These are phyloP conservation scores for Aleiodes testaceus DNA, from an alignment of 2,888 invertebrate species.

Conservation along the genomic window DNA sequence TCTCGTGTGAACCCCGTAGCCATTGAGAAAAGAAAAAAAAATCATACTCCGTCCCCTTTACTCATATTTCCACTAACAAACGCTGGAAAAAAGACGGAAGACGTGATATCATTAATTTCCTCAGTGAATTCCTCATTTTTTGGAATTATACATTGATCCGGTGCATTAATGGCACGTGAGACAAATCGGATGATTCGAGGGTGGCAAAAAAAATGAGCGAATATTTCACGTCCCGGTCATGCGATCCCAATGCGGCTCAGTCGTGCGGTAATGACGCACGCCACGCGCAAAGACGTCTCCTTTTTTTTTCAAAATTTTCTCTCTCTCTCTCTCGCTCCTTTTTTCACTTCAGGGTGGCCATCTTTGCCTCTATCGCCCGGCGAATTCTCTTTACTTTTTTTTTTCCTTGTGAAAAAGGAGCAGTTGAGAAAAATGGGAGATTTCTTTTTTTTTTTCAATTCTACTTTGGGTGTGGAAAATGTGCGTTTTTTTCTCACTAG, in stretches of 20 bases:
- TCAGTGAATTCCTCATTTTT: neutral
- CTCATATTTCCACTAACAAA: slow-evolving; percentile 22
- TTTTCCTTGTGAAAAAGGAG: neutral
- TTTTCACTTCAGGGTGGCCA: slow-evolving; percentile 32
- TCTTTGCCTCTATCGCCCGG: slow-evolving; percentile 39
- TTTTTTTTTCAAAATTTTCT: slow-evolving; percentile 37
- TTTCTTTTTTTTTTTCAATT: slow-evolving; percentile 1
- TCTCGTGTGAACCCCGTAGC: slow-evolving; percentile 67
- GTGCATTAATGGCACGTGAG: neutral
- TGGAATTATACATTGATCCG: neutral
- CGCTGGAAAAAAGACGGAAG: no score
- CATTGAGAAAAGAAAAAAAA: slow-evolving; percentile 47
- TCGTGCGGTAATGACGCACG: slow-evolving; percentile 61
- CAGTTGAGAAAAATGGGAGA: neutral
- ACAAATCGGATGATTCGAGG: neutral
- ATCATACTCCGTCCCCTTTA: slow-evolving; percentile 2
- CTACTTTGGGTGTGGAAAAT: neutral
- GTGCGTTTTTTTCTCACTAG: slow-evolving; percentile 12
- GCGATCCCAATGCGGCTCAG: slow-evolving; percentile 47
- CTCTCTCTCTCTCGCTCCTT: slow-evolving; percentile 29
- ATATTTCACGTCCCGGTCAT: slow-evolving; percentile 40
- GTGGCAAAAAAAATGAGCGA: slow-evolving; percentile 7
- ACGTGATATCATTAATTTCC: no score
- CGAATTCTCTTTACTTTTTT: slow-evolving; percentile 30
- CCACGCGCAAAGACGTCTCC: slow-evolving; percentile 55